Conservation (phyloP, 2,888 invertebrate genomes). For the Prostheceraeus crozeri region DNA sequence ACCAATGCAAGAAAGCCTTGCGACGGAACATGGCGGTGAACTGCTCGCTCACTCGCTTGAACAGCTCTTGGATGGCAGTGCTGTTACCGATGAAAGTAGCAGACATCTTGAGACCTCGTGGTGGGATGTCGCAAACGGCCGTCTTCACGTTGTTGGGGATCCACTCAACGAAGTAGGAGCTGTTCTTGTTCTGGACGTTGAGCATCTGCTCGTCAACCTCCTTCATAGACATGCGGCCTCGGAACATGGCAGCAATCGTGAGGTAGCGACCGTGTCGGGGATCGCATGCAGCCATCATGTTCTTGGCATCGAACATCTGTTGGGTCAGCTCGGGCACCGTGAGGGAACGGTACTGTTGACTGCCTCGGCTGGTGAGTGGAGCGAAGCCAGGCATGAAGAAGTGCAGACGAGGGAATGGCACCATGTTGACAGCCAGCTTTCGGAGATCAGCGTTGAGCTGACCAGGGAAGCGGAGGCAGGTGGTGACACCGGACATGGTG, state of each 20-base stretch:
- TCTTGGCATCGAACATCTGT: constrained; percentile 38
- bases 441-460: constrained; percentile 39
- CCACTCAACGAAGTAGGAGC: constrained; percentile 73
- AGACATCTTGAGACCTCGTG: constrained; percentile 75
- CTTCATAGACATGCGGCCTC: constrained; percentile 35
- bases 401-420: constrained; percentile 38
- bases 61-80: constrained; percentile 42
- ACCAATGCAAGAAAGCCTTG: constrained; percentile 36
- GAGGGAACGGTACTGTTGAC: constrained; percentile 31
- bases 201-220: constrained; percentile 69
- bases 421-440: constrained; percentile 38
- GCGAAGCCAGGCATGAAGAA: constrained; percentile 39
- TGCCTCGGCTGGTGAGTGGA: constrained; percentile 33
- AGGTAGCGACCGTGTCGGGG: constrained; percentile 37
- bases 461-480: constrained; percentile 36
- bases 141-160: constrained; percentile 80
- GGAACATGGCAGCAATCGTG: constrained; percentile 35
- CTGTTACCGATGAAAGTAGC: constrained; percentile 68
- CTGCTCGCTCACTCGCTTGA: constrained; percentile 42
- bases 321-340: constrained; percentile 37
- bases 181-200: constrained; percentile 84
- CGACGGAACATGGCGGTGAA: constrained; percentile 65
- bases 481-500: constrained; percentile 39
- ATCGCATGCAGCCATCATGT: constrained; percentile 39
- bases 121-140: constrained; percentile 82